A percentile compares a stretch with the other conserved stretches of the same genome.
Conservation (phyloP, 2,113 vertebrate genomes). For the Enhydra lutris region DNA sequence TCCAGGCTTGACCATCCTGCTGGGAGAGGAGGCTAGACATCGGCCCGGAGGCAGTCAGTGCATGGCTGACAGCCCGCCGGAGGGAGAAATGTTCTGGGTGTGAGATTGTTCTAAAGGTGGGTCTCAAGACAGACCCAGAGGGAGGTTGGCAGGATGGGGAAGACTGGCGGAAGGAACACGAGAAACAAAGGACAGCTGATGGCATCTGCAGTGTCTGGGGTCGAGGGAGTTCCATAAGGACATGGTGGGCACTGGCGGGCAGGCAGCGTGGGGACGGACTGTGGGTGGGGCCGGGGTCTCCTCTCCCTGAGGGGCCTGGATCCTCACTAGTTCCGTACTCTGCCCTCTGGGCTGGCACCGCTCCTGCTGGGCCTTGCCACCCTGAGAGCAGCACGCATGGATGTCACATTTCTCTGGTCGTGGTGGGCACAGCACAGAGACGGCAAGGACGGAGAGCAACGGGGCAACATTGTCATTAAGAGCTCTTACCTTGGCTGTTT, state of each 20-base stretch:
- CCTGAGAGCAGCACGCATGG: rapidly evolving
- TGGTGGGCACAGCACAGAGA: rapidly evolving
- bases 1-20: not conserved
- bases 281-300: not conserved
- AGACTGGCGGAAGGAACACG: rapidly evolving
- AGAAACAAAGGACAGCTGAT: rapidly evolving
- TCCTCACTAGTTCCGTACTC: not conserved
- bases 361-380: not conserved
- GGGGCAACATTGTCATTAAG: no score
- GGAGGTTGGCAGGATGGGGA: not conserved
- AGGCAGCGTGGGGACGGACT: not conserved
- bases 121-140: not conserved
- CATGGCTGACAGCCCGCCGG: not conserved
- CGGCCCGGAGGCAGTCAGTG: not conserved
- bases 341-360: rapidly evolving
- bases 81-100: not conserved
- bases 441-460: rapidly evolving
- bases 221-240: not conserved
- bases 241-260: rapidly evolving
- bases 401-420: rapidly evolving
- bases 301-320: not conserved
- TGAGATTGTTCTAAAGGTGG: not conserved
- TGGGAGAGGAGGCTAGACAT: not conserved
- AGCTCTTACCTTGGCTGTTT: not conserved
- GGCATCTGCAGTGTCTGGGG: rapidly evolving